Evolutionary conservation across 2,888 invertebrate species (phyloP), one percentile per base, ranked within the genome.

Genomic region (Phrixothrix hirtus): DNA sequence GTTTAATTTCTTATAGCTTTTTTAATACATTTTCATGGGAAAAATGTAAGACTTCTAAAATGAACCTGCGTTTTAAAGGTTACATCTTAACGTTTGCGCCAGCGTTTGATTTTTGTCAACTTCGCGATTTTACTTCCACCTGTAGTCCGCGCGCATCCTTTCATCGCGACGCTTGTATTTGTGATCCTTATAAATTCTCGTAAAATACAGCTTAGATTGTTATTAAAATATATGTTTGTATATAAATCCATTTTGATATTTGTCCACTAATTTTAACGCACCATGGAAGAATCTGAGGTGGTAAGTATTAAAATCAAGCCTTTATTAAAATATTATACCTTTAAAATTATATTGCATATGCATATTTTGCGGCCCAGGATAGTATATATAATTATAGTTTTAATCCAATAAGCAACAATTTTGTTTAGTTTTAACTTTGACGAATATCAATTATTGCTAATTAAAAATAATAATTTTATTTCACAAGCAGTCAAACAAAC

Each of bases 1-100:
- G n/a, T n/a, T n/a, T n/a, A n/a, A n/a, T n/a, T n/a, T n/a, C n/a
- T n/a, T n/a, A n/a, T n/a, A n/a, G n/a, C n/a, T n/a, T n/a, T n/a
- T n/a, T n/a, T n/a, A n/a, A n/a, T n/a, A n/a, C n/a, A n/a, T n/a
- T n/a, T n/a, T n/a, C n/a, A n/a, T n/a, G n/a, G n/a, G n/a, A n/a
- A n/a, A n/a, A n/a, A n/a, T n/a, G n/a, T n/a, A n/a, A n/a, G n/a
- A n/a, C n/a, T n/a, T n/a, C n/a, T n/a, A n/a, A n/a, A n/a, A n/a
- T n/a, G n/a, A n/a, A n/a, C n/a, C n/a, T n/a, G n/a, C n/a, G n/a
- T 79, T 82, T 4, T 41, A 16, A 15, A 6, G 12, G 37, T 35
- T 13, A 12, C 30, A 25, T 35, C 11, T 52, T 47, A 35, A 34
- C 42, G 54, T 47, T 49, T 54, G 54, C 54, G 47, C 48, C 48